Evolutionary conservation across 2,113 vertebrate species (phyloP).

Genomic region (Leucoraja erinaceus): DNA sequence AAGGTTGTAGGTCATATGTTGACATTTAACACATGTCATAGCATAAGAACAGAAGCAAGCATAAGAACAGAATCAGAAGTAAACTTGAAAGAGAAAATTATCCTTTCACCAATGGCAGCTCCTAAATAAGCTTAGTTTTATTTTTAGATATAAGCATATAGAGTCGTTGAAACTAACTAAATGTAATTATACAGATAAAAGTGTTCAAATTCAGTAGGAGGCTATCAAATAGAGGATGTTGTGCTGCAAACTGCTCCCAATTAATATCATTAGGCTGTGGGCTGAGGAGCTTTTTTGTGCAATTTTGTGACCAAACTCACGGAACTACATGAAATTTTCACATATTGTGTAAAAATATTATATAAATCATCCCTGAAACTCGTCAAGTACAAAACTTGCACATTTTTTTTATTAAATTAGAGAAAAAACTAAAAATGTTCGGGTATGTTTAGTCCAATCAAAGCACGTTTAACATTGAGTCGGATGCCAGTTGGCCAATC

Average conservation of each 20-base stretch:
- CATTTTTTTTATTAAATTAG: too few relatives aligned
- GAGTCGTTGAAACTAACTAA: neutral
- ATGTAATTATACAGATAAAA: neutral
- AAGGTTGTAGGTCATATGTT: neutral
- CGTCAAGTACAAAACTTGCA: too few relatives aligned
- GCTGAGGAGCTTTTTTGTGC: too few relatives aligned
- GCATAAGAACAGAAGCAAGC: neutral
- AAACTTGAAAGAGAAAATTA: neutral
- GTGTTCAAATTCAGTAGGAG: neutral
- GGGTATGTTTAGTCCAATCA: too few relatives aligned
- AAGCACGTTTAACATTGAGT: too few relatives aligned
- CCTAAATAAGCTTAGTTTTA: neutral
- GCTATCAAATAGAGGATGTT: neutral
- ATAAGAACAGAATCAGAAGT: neutral
- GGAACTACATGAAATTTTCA: too few relatives aligned
- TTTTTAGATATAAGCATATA: neutral
- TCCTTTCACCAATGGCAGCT: neutral
- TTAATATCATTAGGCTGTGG: conserved; percentile 8
- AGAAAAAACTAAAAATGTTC: too few relatives aligned
- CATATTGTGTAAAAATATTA: too few relatives aligned
- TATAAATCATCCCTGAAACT: too few relatives aligned
- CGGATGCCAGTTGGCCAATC: too few relatives aligned
- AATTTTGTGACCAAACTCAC: too few relatives aligned
- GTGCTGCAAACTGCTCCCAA: neutral
- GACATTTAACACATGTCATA: neutral